Base-by-base conservation (phyloP, 2,888 invertebrate species). In the Troilus luridus region DNA sequence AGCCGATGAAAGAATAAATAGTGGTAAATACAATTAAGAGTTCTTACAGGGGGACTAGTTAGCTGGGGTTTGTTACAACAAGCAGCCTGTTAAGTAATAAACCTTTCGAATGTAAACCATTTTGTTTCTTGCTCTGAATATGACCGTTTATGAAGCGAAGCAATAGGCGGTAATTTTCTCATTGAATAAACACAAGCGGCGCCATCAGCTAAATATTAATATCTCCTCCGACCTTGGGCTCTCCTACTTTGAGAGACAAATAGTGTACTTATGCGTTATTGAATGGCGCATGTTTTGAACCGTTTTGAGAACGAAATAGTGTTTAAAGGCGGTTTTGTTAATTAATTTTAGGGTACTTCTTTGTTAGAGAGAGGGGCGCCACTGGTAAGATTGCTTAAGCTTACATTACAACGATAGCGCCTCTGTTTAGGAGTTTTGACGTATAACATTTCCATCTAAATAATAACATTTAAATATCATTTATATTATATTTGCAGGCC, bases 131-230 rank as follows among this genome's bases (percentile, higher is more conserved):
- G 10, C 27, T 72, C 72, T 72, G 10, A 72, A 72, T 72, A 72
- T 72, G 72, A 14, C 72, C 62, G 21, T 62, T 62, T 62, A 62
- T 62, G 77, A 77, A 77, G 14, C 81, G 54, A 81, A 81, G 54
- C 81, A 81, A 81, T 81, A 81, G 81, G 21, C 54, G 11, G 81
- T 81, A 81, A 81, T 81, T 41, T 81, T 54, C 81, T 81, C 81
- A 56, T 81, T 81, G 81, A 81, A 81, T 81, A 81, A 81, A 81
- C 81, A 81, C 81, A 81, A 81, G 81, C 81, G 14, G 81, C 81
- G 81, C 11, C 81, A 54, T 56, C 41, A 54, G 54, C 81, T 81
- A 81, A 81, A 81, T 81, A 81, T 81, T 81, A 81, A 81, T 81
- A 81, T 54, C 81, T n/a, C 3, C 21, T 81, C 54, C 81, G 81